Percentiles rank a stretch among this genome's conserved stretches.
phyloP scores from a whole-genome alignment of 2,888 invertebrate genomes.

The Hyposoter didymator region DNA sequence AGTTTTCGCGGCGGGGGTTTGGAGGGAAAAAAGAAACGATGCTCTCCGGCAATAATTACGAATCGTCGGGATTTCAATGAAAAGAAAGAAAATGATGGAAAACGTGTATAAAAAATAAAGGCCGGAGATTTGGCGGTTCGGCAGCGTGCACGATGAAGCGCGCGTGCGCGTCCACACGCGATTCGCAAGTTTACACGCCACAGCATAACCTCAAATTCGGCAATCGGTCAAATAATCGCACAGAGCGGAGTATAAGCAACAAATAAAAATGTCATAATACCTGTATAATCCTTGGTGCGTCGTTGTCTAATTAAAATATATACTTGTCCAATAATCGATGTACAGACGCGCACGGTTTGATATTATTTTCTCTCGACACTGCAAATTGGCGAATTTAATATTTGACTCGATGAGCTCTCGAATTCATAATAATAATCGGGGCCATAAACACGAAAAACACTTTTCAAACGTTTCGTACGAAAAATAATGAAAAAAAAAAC shows the following conservation, averaged over 20 bases:
- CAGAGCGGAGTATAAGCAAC: neutral
- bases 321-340: conserved; percentile 59
- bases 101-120: neutral
- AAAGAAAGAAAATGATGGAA: neutral
- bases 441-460: conserved; percentile 46
- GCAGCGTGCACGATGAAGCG: neutral
- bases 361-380: conserved; percentile 55
- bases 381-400: conserved; percentile 58
- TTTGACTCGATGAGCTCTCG: conserved; percentile 43
- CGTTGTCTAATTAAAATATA: conserved; percentile 26
- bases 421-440: conserved; percentile 65
- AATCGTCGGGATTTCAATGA: neutral
- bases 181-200: neutral
- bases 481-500: too few relatives aligned
- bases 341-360: conserved; percentile 41
- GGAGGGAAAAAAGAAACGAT: too few relatives aligned
- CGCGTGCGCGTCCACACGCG: neutral
- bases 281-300: conserved; percentile 24
- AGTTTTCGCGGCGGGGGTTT: too few relatives aligned
- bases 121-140: conserved; percentile 1
- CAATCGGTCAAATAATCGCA: neutral
- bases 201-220: conserved; percentile 7
- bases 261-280: conserved; percentile 44
- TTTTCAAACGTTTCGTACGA: neutral
- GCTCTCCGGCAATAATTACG: neutral